Conservation (phyloP, 2,113 vertebrate species). For the Tachycineta bicolor region DNA sequence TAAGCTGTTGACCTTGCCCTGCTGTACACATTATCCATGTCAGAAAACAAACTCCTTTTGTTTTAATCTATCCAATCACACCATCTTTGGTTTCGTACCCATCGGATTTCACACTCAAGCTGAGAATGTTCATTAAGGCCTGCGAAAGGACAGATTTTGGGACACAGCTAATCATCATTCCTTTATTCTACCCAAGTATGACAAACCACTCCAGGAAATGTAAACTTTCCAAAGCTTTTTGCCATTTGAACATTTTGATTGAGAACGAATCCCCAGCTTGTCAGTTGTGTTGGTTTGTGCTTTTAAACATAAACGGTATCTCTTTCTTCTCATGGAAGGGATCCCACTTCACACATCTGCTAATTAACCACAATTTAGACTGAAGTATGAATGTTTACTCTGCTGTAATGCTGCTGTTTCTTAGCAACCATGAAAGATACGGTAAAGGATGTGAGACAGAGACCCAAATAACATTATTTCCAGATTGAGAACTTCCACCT, state of each 20-base stretch:
- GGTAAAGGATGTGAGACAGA: slow-evolving; percentile 14
- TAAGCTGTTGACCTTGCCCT: not conserved
- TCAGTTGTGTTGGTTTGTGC: not conserved
- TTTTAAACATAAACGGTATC: not conserved
- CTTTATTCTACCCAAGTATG: not conserved
- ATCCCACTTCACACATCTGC: slow-evolving; percentile 5
- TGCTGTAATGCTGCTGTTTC: slow-evolving; percentile 38
- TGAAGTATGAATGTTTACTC: slow-evolving; percentile 33
- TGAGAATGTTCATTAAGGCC: slow-evolving; percentile 43
- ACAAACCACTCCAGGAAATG: not conserved
- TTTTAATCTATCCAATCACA: not conserved
- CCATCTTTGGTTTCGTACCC: not conserved
- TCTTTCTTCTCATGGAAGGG: not conserved
- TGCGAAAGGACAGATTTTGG: not conserved
- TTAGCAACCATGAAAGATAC: slow-evolving; percentile 35
- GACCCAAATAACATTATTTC: slow-evolving; percentile 23
- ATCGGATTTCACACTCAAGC: slow-evolving; percentile 18
- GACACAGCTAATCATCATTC: not conserved
- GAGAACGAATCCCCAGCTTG: not conserved
- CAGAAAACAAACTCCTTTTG: not conserved
- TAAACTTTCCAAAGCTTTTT: not conserved
- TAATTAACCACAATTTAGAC: slow-evolving; percentile 42
- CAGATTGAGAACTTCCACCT: slow-evolving; percentile 25
- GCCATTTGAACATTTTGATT: not conserved
- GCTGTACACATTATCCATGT: not conserved